Evolutionary conservation across 1,140 invertebrate species (phyloP).

Genomic region (Whitmania pigra): DNA sequence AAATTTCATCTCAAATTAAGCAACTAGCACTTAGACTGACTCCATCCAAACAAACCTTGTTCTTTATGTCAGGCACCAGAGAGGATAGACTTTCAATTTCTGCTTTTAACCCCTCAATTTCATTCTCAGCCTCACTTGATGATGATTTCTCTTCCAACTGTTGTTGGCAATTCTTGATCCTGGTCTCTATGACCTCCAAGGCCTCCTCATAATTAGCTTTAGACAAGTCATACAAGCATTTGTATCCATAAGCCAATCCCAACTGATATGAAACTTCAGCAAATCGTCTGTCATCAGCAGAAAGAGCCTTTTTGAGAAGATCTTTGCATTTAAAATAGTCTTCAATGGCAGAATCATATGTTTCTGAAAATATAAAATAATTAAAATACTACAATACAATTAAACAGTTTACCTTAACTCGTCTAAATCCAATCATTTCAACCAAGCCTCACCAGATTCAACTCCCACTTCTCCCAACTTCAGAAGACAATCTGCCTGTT

Average conservation of each 20-base stretch:
- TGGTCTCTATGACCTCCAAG: not conserved
- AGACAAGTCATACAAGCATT: not conserved
- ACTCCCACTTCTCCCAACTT: constrained; percentile 64
- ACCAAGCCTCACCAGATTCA: constrained; percentile 49
- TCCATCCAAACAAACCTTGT: no score
- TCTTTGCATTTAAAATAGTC: not conserved
- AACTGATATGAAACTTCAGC: not conserved
- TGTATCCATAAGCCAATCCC: not conserved
- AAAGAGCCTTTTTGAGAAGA: not conserved
- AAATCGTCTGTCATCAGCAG: constrained; percentile 5
- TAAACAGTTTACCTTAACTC: no score
- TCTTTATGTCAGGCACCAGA: no score
- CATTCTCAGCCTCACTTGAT: not conserved
- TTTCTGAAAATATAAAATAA: not conserved
- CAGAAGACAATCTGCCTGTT: constrained; percentile 62
- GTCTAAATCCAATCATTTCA: no score
- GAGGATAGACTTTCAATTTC: no score
- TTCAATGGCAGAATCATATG: constrained; percentile 1
- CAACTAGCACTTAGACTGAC: no score
- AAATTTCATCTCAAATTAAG: no score
- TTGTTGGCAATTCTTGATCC: constrained; percentile 2
- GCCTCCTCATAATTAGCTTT: not conserved
- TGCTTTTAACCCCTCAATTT: not conserved
- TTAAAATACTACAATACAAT: no score
- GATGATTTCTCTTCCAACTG: not conserved